These are phyloP conservation scores for Andrena chrysosceles DNA, from an alignment of 2,888 invertebrate species.

Conservation along the genomic window DNA sequence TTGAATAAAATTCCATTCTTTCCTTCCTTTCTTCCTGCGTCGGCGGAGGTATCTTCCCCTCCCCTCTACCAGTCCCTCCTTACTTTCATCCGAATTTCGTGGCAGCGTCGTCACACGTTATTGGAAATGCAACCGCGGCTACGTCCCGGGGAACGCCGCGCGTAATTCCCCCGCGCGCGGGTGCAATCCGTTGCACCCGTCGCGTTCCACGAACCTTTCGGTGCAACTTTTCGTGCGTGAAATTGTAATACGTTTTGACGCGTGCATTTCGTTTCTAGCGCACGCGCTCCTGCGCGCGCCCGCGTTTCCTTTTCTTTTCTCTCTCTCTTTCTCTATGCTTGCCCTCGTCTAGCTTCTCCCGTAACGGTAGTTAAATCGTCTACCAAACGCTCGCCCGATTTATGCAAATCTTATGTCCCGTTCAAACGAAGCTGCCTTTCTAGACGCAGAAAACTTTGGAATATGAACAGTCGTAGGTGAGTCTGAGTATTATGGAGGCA, in stretches of 20 bases:
- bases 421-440: neutral
- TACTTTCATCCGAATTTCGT: conserved; percentile 39
- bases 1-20: conserved; percentile 79
- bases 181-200: conserved; percentile 42
- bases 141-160: conserved; percentile 11
- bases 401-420: conserved; percentile 27
- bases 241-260: conserved; percentile 67
- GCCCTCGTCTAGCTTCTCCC: conserved; percentile 6
- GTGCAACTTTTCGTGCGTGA: conserved; percentile 67
- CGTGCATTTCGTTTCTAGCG: conserved; percentile 56
- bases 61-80: neutral
- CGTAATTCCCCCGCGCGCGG: conserved; percentile 1
- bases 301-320: conserved; percentile 7
- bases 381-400: conserved; percentile 37
- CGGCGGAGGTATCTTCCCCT: neutral
- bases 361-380: conserved; percentile 60
- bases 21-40: conserved; percentile 53
- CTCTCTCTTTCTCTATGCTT: conserved; percentile 7
- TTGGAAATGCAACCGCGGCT: neutral
- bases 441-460: neutral
- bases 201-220: conserved; percentile 48
- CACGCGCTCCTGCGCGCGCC: conserved; percentile 36
- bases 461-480: neutral
- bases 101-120: neutral
- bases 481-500: too few relatives aligned